Conservation (phyloP, 2,888 invertebrate genomes). For the Ochropleura leucogaster region DNA sequence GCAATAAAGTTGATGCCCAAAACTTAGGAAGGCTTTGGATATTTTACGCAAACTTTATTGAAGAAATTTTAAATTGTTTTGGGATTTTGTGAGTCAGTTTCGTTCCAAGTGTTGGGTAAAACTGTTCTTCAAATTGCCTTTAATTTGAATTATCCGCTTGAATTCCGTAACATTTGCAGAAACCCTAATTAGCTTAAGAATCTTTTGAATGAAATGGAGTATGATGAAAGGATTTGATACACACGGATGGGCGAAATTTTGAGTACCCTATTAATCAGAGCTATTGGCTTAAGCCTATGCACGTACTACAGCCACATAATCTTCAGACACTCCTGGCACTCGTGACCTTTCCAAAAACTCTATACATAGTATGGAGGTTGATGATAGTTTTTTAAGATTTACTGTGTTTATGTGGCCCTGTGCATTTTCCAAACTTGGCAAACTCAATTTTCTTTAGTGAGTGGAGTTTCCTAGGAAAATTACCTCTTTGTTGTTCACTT, state of each 20-base stretch:
- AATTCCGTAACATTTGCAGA: constrained; percentile 4
- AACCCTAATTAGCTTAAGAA: constrained; percentile 2
- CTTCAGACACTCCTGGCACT: constrained; percentile 4
- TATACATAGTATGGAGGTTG: constrained; percentile 29
- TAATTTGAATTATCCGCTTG: constrained; percentile 5
- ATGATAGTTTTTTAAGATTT: constrained; percentile 17
- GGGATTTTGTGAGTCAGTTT: constrained; percentile 8
- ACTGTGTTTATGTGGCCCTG: constrained; percentile 4
- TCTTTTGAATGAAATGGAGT: neutral
- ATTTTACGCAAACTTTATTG: constrained; percentile 19
- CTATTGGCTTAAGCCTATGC: neutral
- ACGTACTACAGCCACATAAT: constrained; percentile 16
- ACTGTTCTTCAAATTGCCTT: neutral
- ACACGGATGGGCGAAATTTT: neutral
- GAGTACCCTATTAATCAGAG: constrained; percentile 7
- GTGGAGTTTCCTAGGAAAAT: neutral
- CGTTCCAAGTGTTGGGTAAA: neutral
- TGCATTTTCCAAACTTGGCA: constrained; percentile 7
- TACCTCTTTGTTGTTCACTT: neutral
- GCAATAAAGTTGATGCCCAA: constrained; percentile 30
- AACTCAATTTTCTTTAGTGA: constrained; percentile 8
- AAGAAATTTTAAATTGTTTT: constrained; percentile 13
- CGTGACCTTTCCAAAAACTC: constrained; percentile 24
- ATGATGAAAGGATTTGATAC: neutral
- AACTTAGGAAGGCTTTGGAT: constrained; percentile 21